Evolutionary conservation across 2,888 invertebrate genomes (phyloP).

Genomic region (Nephrotoma appendiculata): DNA sequence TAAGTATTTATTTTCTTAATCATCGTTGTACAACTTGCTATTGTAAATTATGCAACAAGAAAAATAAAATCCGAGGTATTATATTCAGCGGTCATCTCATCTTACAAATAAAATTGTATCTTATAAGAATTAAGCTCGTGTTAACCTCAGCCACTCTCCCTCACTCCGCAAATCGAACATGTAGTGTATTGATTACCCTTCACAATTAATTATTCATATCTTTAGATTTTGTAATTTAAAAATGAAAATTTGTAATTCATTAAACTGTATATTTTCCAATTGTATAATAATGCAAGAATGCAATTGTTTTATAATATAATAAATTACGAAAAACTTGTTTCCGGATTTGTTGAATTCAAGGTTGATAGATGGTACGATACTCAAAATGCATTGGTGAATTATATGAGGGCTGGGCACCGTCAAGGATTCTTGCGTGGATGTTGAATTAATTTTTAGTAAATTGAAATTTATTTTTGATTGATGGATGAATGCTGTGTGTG

Average conservation of each 20-base stretch:
- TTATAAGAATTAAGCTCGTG: background rate
- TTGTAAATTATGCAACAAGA: background rate
- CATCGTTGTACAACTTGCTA: background rate
- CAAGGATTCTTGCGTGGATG: background rate
- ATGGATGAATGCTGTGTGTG: background rate
- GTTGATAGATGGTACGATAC: background rate
- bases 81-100: background rate
- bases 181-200: background rate
- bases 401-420: background rate
- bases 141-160: background rate
- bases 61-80: background rate
- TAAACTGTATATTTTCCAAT: background rate
- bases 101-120: background rate
- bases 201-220: background rate
- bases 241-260: background rate
- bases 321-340: background rate
- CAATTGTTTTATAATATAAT: background rate
- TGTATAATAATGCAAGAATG: background rate
- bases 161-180: background rate
- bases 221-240: background rate
- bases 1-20: background rate
- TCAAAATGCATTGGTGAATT: background rate
- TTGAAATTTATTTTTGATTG: background rate
- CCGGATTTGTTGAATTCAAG: background rate
- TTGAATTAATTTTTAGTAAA: background rate